phyloP scores from a whole-genome alignment of 2,113 vertebrate genomes.

The Meleagris gallopavo region DNA sequence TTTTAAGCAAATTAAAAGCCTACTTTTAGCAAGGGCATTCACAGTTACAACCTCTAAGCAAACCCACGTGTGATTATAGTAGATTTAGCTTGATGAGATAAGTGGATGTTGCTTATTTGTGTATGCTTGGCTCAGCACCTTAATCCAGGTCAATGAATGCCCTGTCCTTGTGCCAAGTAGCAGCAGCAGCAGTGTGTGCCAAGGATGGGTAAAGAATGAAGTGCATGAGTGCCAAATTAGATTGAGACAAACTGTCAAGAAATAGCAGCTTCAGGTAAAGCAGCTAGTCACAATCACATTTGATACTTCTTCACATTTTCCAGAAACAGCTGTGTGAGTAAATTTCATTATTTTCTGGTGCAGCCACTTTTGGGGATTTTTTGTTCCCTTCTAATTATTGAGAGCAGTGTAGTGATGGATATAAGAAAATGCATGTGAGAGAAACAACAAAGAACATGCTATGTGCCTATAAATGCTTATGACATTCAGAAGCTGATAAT shows the following conservation, averaged over 20 bases:
- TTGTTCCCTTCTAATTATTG: neutral
- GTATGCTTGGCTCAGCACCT: neutral
- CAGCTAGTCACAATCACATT: neutral
- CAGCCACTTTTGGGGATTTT: neutral
- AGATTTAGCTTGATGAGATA: no score
- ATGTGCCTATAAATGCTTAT: neutral
- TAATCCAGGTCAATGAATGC: neutral
- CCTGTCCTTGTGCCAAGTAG: neutral
- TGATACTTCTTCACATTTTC: neutral
- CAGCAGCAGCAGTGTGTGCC: neutral
- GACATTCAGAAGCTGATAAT: neutral
- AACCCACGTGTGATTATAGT: neutral
- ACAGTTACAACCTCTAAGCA: neutral
- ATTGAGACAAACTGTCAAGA: neutral
- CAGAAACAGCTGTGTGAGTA: neutral
- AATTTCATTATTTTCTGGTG: neutral
- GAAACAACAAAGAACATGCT: neutral
- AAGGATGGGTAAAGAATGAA: neutral
- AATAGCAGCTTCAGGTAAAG: neutral
- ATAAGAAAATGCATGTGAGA: neutral
- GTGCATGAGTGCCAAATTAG: neutral
- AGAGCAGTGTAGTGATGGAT: neutral
- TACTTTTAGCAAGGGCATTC: neutral
- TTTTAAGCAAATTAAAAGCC: conserved; percentile 11
- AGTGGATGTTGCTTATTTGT: neutral